These are phyloP conservation scores for Danaus chrysippus DNA, from an alignment of 2,888 invertebrate species.

Conservation along the genomic window DNA sequence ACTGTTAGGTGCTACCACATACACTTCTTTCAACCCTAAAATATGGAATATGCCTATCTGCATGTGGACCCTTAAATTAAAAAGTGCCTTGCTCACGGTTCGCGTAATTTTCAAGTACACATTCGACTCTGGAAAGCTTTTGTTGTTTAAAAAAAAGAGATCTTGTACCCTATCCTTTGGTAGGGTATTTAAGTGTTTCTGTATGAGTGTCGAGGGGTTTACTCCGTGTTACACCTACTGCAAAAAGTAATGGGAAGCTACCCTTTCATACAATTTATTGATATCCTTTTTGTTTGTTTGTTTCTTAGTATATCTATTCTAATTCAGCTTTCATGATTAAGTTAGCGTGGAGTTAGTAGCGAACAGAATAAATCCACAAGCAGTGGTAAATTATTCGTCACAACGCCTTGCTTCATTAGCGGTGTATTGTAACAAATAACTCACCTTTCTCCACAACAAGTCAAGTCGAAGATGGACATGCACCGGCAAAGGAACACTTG, in stretches of 20 bases:
- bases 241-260: neutral
- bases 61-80: slow-evolving; percentile 30
- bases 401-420: neutral
- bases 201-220: slow-evolving; percentile 19
- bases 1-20: neutral
- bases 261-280: neutral
- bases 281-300: neutral
- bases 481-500: slow-evolving; percentile 44
- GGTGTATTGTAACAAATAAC: slow-evolving; percentile 5
- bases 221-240: neutral
- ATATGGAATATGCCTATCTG: slow-evolving; percentile 12
- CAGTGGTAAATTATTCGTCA: too few relatives aligned
- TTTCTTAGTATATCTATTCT: neutral
- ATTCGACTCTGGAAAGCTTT: slow-evolving; percentile 33
- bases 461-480: slow-evolving; percentile 47
- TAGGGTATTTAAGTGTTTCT: slow-evolving; percentile 36
- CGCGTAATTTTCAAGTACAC: slow-evolving; percentile 39
- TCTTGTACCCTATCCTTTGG: slow-evolving; percentile 38
- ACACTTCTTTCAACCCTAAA: slow-evolving; percentile 3
- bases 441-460: slow-evolving; percentile 18
- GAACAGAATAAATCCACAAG: too few relatives aligned
- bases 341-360: neutral
- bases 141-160: slow-evolving; percentile 49
- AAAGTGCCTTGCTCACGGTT: slow-evolving; percentile 34
- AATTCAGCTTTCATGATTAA: neutral